Evolutionary conservation across 2,113 vertebrate species (phyloP).

Genomic region (Sander vitreus): DNA sequence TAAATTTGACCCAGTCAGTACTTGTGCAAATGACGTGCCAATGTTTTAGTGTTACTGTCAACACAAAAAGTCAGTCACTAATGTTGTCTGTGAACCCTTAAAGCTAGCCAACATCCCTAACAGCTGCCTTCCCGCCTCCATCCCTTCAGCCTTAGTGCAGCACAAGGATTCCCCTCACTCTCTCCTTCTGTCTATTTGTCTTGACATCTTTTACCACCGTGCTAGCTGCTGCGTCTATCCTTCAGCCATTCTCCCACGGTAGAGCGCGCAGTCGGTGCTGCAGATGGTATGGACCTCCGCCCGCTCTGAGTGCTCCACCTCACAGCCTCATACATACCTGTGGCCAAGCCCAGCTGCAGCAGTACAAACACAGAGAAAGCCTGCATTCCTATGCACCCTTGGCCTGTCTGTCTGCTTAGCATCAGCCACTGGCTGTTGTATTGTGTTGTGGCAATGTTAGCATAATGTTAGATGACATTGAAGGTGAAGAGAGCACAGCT

Average conservation of each 20-base stretch:
- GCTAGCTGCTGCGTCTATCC: conserved; percentile 29
- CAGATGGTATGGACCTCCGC: conserved; percentile 65
- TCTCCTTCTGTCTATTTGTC: conserved; percentile 62
- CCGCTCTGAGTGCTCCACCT: conserved; percentile 63
- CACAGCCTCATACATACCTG: conserved; percentile 64
- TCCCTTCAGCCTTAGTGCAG: conserved; percentile 12
- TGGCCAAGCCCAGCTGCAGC: conserved; percentile 60
- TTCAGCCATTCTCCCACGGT: conserved; percentile 49
- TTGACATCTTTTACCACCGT: conserved; percentile 45
- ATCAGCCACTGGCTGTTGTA: conserved; percentile 54
- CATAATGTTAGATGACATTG: conserved; percentile 29
- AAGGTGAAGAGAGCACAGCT: neutral
- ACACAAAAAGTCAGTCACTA: conserved; percentile 3
- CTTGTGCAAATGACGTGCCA: neutral
- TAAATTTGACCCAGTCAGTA: conserved; percentile 5
- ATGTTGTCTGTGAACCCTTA: conserved; percentile 23
- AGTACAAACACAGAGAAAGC: conserved; percentile 64
- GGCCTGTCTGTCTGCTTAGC: conserved; percentile 58
- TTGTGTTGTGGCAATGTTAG: conserved; percentile 42
- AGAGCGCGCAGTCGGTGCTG: conserved; percentile 7
- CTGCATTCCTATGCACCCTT: conserved; percentile 58
- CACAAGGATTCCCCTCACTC: conserved; percentile 47
- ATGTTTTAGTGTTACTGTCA: conserved; percentile 36
- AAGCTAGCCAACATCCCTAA: conserved; percentile 11
- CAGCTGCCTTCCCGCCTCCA: conserved; percentile 40